Percentiles rank a stretch among this genome's conserved stretches.
Conservation (phyloP, 2,888 invertebrate genomes). For the Diplazon laetatorius region DNA sequence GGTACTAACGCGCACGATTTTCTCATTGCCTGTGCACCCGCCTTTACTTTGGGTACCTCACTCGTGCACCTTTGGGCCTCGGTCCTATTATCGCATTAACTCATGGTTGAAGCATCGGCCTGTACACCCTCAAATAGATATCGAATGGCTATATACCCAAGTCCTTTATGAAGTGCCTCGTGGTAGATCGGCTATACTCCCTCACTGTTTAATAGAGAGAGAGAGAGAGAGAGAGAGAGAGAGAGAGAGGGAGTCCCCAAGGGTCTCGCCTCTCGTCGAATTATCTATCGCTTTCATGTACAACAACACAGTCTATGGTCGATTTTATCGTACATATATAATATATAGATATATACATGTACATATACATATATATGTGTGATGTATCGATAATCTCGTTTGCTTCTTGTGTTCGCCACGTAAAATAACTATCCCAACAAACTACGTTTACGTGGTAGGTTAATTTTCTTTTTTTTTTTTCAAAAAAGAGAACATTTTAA, state of each 20-base stretch:
- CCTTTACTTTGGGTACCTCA: background rate
- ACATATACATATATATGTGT: background rate
- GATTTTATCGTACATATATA: background rate
- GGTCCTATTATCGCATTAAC: constrained; percentile 57
- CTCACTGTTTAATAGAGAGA: background rate
- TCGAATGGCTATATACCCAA: constrained; percentile 30
- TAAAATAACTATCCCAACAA: no score
- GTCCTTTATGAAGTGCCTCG: constrained; percentile 34
- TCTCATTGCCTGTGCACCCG: no score
- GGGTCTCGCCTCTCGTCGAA: constrained; percentile 6
- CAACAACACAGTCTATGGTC: background rate
- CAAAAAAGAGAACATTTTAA: no score
- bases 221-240: no score
- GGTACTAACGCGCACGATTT: constrained; percentile 25
- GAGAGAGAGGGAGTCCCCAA: no score
- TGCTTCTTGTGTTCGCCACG: no score
- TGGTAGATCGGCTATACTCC: constrained; percentile 3
- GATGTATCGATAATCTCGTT: background rate
- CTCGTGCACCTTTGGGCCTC: constrained; percentile 12
- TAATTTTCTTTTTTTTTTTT: no score
- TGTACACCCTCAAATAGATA: constrained; percentile 43
- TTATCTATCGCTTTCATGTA: constrained; percentile 28
- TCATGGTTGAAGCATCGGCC: constrained; percentile 38
- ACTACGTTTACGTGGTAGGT: no score
- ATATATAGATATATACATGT: background rate